Percentiles rank a stretch among this genome's conserved stretches.
Conservation (phyloP, 1,140 invertebrate species). For the Lethrus apterus region DNA sequence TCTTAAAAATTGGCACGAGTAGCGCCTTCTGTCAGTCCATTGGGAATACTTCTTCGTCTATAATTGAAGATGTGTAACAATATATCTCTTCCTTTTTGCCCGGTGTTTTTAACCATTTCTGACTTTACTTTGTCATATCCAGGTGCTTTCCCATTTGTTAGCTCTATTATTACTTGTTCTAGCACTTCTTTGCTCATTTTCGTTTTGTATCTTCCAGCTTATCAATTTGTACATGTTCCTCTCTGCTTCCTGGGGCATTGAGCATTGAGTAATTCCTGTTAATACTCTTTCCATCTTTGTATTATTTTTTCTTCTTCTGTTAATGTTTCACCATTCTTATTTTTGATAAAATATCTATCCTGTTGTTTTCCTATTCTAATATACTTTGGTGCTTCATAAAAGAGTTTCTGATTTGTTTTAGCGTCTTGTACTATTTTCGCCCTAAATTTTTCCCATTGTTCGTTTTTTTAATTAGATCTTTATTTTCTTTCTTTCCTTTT, state of each 20-base stretch:
- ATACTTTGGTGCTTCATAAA: background rate
- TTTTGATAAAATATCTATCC: background rate
- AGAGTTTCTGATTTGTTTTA: background rate
- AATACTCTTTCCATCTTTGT: background rate
- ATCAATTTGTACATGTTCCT: no score
- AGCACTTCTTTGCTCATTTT: constrained; percentile 1
- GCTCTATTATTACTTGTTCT: background rate
- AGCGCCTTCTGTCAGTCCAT: constrained; percentile 1
- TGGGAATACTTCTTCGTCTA: background rate
- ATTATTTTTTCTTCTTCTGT: background rate
- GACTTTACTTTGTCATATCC: background rate
- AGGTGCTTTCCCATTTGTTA: constrained; percentile 1
- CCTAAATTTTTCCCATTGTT: background rate
- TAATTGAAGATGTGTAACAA: background rate
- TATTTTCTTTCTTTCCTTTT: background rate
- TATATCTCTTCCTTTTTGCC: background rate
- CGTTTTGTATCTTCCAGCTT: background rate
- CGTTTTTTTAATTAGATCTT: background rate
- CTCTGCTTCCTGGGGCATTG: no score
- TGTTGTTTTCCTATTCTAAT: background rate
- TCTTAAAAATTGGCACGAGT: constrained; percentile 3
- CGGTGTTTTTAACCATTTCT: background rate
- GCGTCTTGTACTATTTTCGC: background rate
- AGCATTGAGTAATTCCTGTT: constrained; percentile 1
- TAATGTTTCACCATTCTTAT: background rate